Base-by-base conservation (phyloP, 1,140 invertebrate genomes). In the Argopecten irradians region DNA sequence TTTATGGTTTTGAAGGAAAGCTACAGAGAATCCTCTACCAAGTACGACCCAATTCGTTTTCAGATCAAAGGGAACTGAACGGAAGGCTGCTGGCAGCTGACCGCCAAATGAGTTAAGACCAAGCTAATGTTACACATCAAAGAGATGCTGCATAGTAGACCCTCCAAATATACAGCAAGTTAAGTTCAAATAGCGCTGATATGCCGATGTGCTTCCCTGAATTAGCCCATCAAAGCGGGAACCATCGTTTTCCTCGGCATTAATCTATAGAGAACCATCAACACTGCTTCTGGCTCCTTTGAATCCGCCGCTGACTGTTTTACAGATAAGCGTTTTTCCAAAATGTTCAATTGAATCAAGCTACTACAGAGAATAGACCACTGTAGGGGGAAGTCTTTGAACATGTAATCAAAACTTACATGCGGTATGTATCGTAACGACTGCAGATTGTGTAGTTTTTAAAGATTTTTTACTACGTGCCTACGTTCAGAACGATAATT, bases 81-180 rank as follows among this genome's bases (percentile, higher is more conserved):
- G 87, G 88, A 90, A 88, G 85, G 89, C 28, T 83, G 83, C 87
- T 89, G 88, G 89, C 85, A 89, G 89, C 82, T 86, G 85, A 85
- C 88, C 83, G 88, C 35, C 36, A 89, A 84, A 86, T 35, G 22
- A 39, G 83, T 86, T 87, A 71, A 85, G 85, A 82, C 71, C 28
- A 33, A 55, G 88, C 83, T 92, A 90, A 71, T 71, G 87, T 92
- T 91, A 88, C 92, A 92, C 92, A 84, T 92, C 92, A 92, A 92
- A 92, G 92, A 46, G 36, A 46, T 83, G 22, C 82, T 82, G 39
- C 34, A 46, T 85, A 71, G 46, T 88, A 71, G 83, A 85, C 46
- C 34, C 83, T 88, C 83, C 46, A 88, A 36, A 84, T 84, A 84
- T 84, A 84, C 83, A 35, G n/a, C 83, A 35, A 36, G 83, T 84